Evolutionary conservation across 2,113 vertebrate genomes (phyloP).

Genomic region (Empidonax traillii): DNA sequence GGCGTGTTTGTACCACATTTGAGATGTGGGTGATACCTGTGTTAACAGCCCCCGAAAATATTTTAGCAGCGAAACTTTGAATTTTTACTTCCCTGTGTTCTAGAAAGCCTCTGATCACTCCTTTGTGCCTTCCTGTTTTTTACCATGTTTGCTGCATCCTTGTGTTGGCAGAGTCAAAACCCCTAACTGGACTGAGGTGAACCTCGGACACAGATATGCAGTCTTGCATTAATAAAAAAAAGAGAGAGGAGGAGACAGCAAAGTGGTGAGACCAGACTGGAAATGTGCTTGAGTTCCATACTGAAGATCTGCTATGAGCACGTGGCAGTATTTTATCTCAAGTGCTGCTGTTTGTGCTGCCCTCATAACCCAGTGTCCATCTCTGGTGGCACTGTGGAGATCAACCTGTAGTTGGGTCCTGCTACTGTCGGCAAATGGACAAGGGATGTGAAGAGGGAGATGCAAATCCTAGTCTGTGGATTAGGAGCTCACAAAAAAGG

Average conservation of each 20-base stretch:
- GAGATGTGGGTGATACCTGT: not conserved
- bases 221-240: not conserved
- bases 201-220: too few species aligned
- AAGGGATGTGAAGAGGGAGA: not conserved
- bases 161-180: not conserved
- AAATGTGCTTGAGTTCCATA: not conserved
- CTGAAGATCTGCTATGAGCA: not conserved
- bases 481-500: not conserved
- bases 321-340: not conserved
- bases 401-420: not conserved
- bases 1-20: not conserved
- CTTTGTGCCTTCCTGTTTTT: not conserved
- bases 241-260: not conserved
- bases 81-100: not conserved
- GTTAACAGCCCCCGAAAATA: rapidly evolving
- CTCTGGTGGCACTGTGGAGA: not conserved
- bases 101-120: not conserved
- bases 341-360: not conserved
- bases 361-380: rapidly evolving
- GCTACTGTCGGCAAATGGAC: not conserved
- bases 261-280: not conserved
- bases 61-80: not conserved
- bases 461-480: not conserved
- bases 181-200: not conserved
- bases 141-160: not conserved